Evolutionary conservation across 2,797 vertebrate species (phyloP), one percentile per base, ranked within the genome.

Genomic region (Silurus aristotelis): DNA sequence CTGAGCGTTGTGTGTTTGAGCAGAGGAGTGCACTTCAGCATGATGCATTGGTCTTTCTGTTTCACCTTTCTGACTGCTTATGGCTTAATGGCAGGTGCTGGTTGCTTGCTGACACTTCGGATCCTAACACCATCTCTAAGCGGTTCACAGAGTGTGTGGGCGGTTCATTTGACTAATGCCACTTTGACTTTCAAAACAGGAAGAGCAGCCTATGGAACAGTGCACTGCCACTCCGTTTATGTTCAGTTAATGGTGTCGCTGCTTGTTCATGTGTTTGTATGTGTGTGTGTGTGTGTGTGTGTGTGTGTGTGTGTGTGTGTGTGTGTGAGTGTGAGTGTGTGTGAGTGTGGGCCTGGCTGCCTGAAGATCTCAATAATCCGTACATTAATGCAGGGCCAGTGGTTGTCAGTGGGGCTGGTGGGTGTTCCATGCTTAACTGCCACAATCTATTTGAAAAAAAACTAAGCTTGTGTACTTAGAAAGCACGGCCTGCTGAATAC

Each of bases 101-200:
- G 85, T 79, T 82, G 84, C 87, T 85, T 87, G 82, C 87, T 85
- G 84, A 82, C 55, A 73, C 78, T 85, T 89, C 63, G 67, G 83
- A 88, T 87, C 31, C 82, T 85, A 87, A 88, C 85, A 73, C 87
- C 79, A 70, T 43, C 83, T 87, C 67, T 84, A 85, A 87, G 83
- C 46, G 25, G 72, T 87, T 87, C 84, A 61, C 83, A 84, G 85
- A 85, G 82, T 38, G 84, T 76, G 89, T 89, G 68, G 88, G 88
- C 20, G 88, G 73, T 81, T 87, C 83, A 90, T 90, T 89, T 87
- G 85, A 88, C 88, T 89, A 88, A 90, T 89, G 89, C 84, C 84
- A 87, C 80, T 90, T 90, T 89, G 77, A 86, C 86, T 86, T 89
- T 90, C 86, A 89, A 89, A 89, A 89, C 75, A 89, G 84, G 80